These are phyloP conservation scores for Pavo muticus DNA, from an alignment of 2,113 vertebrate species.

Conservation along the genomic window DNA sequence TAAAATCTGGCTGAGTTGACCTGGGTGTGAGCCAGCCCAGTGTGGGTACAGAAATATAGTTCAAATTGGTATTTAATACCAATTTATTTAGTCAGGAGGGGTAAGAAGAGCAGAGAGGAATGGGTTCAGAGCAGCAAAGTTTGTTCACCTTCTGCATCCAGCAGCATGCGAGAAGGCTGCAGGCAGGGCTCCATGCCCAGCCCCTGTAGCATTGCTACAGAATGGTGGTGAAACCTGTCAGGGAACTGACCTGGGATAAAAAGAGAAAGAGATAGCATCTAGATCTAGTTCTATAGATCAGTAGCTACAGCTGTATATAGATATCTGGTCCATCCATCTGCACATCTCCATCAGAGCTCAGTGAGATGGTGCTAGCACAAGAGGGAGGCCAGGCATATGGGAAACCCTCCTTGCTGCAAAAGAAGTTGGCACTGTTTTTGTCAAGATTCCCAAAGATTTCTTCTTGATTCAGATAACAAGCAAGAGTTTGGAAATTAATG, in stretches of 20 bases:
- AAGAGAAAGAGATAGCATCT: not conserved
- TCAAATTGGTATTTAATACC: not conserved
- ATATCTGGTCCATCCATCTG: not conserved
- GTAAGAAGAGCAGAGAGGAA: not conserved
- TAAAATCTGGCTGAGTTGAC: constrained; percentile 37
- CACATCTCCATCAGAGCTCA: not conserved
- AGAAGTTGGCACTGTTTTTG: not conserved
- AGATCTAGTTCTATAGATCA: not conserved
- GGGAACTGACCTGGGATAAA: not conserved
- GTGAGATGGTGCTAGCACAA: not conserved
- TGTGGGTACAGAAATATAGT: not conserved
- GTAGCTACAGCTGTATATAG: not conserved
- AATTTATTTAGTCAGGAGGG: not conserved
- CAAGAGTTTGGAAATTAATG: not conserved
- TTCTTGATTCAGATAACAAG: not conserved
- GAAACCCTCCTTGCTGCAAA: not conserved
- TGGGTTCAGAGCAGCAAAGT: not conserved
- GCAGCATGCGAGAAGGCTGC: not conserved
- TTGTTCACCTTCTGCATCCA: not conserved
- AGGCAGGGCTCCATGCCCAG: not conserved
- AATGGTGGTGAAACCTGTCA: not conserved
- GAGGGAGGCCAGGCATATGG: constrained; percentile 3
- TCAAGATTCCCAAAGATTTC: not conserved
- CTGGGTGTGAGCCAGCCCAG: not conserved
- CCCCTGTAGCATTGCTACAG: too few relatives aligned